Base-by-base conservation (phyloP, 2,888 invertebrate genomes). In the Apamea anceps region DNA sequence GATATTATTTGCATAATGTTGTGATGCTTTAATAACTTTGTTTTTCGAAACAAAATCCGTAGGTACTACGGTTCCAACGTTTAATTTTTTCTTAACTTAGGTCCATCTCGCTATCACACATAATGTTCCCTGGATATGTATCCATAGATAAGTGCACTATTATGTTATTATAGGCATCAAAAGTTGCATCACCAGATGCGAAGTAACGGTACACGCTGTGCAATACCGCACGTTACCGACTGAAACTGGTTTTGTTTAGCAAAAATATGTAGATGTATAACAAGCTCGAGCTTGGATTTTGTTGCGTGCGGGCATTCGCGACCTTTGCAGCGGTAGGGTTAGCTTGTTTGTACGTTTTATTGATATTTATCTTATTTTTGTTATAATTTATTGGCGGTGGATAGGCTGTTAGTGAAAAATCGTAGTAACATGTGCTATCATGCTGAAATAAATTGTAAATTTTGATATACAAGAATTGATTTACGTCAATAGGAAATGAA, bases 111-210 rank as follows among this genome's bases (percentile, higher is more conserved):
- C 81, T 80, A 71, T 73, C 73, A 65, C 74, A 85, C 80, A 81
- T 85, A 84, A 85, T 87, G 84, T 81, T 85, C 54, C 76, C 72
- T 81, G 81, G 70, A 82, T 81, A 76, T 80, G 77, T 91, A 89
- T 87, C 89, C 86, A 86, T 85, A 91, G 92, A 92, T 95, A 94
- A 95, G 92, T 94, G 94, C 92, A 92, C 94, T 93, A 96, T 96
- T 96, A 96, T 95, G 94, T 95, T 96, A 96, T 96, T 96, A 96
- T 94, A 95, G 93, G 93, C 95, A 95, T 96, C 95, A 94, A 95
- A 95, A 93, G 96, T 96, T 96, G 95, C 96, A 95, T 96, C 95
- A 94, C 93, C 90, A 94, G 95, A 94, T 93, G 93, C 93, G 91
- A 91, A 90, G 93, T 96, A 96, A 96, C 96, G 96, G 96, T 91